Conservation (phyloP, 2,888 invertebrate genomes). For the Thereva unica region DNA sequence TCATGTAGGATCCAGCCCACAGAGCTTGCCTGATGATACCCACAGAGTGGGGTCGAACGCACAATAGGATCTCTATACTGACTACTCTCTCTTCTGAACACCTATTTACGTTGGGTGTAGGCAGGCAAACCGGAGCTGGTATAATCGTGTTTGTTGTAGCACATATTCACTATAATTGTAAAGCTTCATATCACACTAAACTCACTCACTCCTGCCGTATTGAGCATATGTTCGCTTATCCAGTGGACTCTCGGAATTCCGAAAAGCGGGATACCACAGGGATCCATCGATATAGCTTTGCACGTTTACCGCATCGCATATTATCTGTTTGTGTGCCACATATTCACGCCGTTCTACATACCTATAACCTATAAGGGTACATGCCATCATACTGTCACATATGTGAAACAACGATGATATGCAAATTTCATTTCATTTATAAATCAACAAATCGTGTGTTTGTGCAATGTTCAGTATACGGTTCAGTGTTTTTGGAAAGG, state of each 20-base stretch:
- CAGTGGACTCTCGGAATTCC: conserved; percentile 9
- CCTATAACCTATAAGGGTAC: conserved; percentile 10
- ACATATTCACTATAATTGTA: conserved; percentile 33
- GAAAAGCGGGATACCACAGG: conserved; percentile 28
- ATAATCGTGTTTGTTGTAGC: conserved; percentile 29
- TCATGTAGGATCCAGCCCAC: conserved; percentile 28
- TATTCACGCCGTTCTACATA: conserved; percentile 13
- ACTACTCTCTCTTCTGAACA: no score
- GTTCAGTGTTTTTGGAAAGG: neutral
- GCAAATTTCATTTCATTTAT: conserved; percentile 38
- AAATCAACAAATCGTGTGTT: conserved; percentile 33
- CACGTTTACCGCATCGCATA: conserved; percentile 33
- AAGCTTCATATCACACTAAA: conserved; percentile 18
- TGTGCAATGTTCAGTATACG: conserved; percentile 10
- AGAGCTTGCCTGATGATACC: conserved; percentile 12
- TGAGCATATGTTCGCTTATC: conserved; percentile 20
- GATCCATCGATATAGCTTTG: conserved; percentile 30
- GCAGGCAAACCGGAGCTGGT: neutral
- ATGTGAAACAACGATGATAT: conserved; percentile 37
- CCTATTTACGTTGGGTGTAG: neutral
- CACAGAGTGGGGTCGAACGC: no score
- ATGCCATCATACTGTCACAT: conserved; percentile 32
- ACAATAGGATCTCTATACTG: no score
- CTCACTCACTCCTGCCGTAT: conserved; percentile 21
- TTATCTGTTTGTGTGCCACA: conserved; percentile 33